Evolutionary conservation across 2,113 vertebrate genomes (phyloP), one percentile per base, ranked within the genome.

Genomic region (Dinomys branickii): DNA sequence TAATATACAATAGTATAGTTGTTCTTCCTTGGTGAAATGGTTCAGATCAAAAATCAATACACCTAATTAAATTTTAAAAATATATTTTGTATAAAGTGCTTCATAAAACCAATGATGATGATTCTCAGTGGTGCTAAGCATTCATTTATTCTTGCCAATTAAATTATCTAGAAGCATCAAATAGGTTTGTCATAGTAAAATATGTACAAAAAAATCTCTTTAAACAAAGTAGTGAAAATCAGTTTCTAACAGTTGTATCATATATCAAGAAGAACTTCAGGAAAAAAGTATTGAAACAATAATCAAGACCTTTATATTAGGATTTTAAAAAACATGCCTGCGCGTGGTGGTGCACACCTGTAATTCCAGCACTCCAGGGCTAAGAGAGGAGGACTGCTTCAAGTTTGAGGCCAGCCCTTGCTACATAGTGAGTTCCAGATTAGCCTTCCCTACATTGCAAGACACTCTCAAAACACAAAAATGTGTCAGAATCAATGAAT

Each of bases 401-500:
- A 44, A 75, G 41, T 75, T 44, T 44, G 38, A 44, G 71, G 38
- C 41, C 71, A 44, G 24, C 12, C 24, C 28, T 26, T 38, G 41
- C 22, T 75, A 28, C 24, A 75, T 44, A 75, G 71, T 44, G 22
- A 75, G 38, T 26, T 75, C 38, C 44, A 16, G 41, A 24, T 4
- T 44, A 26, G 24, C 24, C 41, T 75, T 5, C 24, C 10, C 4
- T 75, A 44, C 38, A 44, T 14, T 28, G 11, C 38, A 44, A 75
- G 24, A 47, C 5, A 75, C 5, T 75, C 17, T 26, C 38, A 44
- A 41, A 73, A 73, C 24, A n/a, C 71, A 75, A 75, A 75, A 69
- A 58, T 19, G 3, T 93, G 90, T 94, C 33, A 95, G 69, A 61
- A 94, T 95, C 80, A 97, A 97, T 78, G 38, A 38, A 54, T 88